These are phyloP conservation scores for Apotomis turbidana DNA, from an alignment of 2,888 invertebrate species.

Conservation along the genomic window DNA sequence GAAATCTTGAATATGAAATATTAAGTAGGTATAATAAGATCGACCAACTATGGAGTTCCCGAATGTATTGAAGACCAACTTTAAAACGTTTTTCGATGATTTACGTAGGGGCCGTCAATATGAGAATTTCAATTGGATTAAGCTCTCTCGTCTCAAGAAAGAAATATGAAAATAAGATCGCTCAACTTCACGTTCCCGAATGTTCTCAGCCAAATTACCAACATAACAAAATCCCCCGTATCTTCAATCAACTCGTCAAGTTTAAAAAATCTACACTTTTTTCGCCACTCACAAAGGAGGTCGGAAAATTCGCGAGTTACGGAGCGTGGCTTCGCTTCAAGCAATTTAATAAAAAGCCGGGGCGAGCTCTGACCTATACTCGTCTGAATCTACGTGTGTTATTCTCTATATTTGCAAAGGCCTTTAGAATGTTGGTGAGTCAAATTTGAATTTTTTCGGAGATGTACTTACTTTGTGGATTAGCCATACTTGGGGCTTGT, in stretches of 20 bases:
- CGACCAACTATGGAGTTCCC: too few species aligned
- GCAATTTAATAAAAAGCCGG: slow-evolving; percentile 69
- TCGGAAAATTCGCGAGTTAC: slow-evolving; percentile 32
- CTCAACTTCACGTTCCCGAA: not conserved
- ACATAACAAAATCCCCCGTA: slow-evolving; percentile 6
- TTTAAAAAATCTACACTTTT: slow-evolving; percentile 33
- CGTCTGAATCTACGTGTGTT: slow-evolving; percentile 27
- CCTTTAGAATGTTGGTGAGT: slow-evolving; percentile 37
- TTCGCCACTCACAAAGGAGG: slow-evolving; percentile 30
- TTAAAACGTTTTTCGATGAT: too few species aligned
- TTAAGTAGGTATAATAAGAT: too few species aligned
- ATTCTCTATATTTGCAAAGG: slow-evolving; percentile 41
- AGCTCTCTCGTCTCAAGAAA: too few species aligned
- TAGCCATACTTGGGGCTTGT: slow-evolving; percentile 26
- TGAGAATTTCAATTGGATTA: too few species aligned
- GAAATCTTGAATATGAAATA: too few species aligned
- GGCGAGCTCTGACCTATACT: slow-evolving; percentile 45
- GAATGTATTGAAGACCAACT: too few species aligned
- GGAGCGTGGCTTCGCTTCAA: slow-evolving; percentile 40
- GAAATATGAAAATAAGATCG: too few species aligned
- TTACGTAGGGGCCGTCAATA: too few species aligned
- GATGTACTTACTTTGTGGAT: slow-evolving; percentile 34
- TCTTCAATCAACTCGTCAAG: slow-evolving; percentile 35
- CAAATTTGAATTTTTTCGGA: slow-evolving; percentile 36
- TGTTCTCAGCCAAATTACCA: slow-evolving; percentile 2